Conservation (phyloP, 2,113 vertebrate species). For the Heptranchias perlo region DNA sequence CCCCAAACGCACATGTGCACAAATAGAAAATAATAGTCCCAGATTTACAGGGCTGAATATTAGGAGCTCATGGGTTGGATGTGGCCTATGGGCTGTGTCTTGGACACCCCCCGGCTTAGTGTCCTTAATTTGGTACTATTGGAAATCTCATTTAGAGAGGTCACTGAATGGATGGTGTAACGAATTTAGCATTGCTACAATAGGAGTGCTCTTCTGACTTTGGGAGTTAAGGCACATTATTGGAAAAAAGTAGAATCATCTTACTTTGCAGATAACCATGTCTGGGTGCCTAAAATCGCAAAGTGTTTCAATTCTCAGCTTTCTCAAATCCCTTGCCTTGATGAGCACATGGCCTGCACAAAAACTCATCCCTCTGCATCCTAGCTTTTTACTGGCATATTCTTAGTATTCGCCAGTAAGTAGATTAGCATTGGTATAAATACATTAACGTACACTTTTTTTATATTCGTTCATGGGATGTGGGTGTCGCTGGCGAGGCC, state of each 20-base stretch:
- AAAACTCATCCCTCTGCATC: neutral
- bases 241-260: neutral
- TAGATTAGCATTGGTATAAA: neutral
- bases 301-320: neutral
- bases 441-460: neutral
- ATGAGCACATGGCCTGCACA: neutral
- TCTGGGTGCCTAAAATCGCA: neutral
- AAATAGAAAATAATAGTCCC: neutral
- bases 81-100: neutral
- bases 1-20: neutral
- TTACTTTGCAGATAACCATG: neutral
- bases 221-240: neutral
- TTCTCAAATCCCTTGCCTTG: neutral
- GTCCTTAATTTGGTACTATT: neutral
- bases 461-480: no score
- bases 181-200: neutral
- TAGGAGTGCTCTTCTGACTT: neutral
- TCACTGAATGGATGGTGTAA: neutral
- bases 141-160: neutral
- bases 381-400: neutral
- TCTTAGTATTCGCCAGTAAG: neutral
- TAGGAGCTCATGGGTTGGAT: neutral
- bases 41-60: neutral
- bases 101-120: neutral
- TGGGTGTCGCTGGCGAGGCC: no score